Evolutionary conservation across 2,797 vertebrate genomes (phyloP).

Genomic region (Alosa sapidissima): DNA sequence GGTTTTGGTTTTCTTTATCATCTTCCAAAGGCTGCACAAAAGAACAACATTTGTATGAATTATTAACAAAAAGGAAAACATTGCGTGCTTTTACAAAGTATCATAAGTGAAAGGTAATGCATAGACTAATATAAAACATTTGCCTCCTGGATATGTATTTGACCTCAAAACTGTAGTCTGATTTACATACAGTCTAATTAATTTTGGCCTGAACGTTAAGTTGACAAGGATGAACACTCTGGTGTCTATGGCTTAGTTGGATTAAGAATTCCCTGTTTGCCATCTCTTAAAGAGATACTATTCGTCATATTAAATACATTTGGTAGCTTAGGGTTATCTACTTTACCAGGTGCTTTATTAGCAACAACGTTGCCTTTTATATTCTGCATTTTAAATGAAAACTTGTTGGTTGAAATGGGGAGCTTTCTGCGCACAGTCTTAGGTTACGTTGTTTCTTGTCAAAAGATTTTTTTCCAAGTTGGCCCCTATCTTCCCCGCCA

Average conservation of each 20-base stretch:
- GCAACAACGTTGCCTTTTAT: constrained; percentile 18
- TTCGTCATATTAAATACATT: background rate
- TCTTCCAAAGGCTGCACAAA: background rate
- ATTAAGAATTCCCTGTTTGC: background rate
- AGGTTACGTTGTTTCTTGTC: background rate
- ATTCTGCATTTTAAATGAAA: constrained; percentile 39
- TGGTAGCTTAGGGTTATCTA: background rate
- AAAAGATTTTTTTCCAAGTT: constrained; percentile 12
- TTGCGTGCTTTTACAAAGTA: background rate
- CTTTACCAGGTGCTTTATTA: background rate
- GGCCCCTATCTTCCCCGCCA: constrained; percentile 12
- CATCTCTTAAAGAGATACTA: constrained; percentile 4
- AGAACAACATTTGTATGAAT: background rate
- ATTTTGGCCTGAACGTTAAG: background rate
- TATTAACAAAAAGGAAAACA: background rate
- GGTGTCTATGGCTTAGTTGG: background rate
- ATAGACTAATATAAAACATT: background rate
- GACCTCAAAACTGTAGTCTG: background rate
- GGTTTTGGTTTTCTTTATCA: background rate
- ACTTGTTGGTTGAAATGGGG: constrained; percentile 26
- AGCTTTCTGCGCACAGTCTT: background rate
- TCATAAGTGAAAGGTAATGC: background rate
- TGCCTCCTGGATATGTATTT: constrained; percentile 4
- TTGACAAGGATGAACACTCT: background rate
- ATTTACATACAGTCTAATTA: background rate